Evolutionary conservation across 2,888 invertebrate genomes (phyloP).

Genomic region (Perizoma flavofasciatum): DNA sequence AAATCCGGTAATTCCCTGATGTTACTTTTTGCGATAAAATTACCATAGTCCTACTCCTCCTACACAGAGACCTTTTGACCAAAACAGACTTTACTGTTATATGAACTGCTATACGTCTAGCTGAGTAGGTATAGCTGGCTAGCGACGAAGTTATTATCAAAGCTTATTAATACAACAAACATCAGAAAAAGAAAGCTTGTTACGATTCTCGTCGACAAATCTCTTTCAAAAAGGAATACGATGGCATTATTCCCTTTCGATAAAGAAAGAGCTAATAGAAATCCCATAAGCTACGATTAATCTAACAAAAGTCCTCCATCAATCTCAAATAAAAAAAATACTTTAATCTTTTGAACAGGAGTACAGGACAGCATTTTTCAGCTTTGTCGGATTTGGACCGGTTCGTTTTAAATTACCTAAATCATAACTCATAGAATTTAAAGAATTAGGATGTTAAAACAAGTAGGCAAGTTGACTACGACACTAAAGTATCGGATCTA

Average conservation of each 20-base stretch:
- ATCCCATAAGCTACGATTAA: constrained; percentile 21
- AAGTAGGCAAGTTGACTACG: no score
- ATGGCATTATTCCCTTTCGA: constrained; percentile 9
- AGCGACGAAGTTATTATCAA: not conserved
- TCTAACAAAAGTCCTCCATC: constrained; percentile 5
- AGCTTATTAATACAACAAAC: not conserved
- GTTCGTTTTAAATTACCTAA: not conserved
- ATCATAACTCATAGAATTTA: not conserved
- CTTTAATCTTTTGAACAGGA: constrained; percentile 9
- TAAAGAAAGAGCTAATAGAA: constrained; percentile 15
- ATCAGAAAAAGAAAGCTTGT: not conserved
- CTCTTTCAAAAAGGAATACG: constrained; percentile 14
- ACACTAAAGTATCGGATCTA: no score
- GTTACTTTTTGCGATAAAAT: no score
- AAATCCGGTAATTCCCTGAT: no score
- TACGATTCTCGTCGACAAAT: constrained; percentile 11
- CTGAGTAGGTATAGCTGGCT: no score
- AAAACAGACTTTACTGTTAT: no score
- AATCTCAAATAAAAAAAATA: constrained; percentile 16
- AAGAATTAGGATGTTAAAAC: no score
- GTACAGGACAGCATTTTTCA: not conserved
- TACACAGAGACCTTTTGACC: no score
- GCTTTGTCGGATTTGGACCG: constrained; percentile 7
- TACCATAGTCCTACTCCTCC: no score
- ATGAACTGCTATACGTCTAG: no score